These are phyloP conservation scores for Cyrtorhinus lividipennis DNA, from an alignment of 1,140 invertebrate genomes.

Conservation along the genomic window DNA sequence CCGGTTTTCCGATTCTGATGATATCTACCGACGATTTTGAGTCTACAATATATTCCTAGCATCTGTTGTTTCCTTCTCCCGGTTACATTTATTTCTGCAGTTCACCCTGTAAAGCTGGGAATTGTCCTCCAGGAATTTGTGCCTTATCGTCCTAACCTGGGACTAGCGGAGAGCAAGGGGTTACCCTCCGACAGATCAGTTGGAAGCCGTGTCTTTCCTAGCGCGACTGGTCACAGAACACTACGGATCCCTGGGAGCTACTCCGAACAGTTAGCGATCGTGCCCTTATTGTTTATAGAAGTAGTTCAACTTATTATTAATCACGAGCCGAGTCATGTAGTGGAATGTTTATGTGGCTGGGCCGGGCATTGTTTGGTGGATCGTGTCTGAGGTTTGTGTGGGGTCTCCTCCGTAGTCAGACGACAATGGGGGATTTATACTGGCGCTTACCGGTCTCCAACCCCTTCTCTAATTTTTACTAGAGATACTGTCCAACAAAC, in stretches of 20 bases:
- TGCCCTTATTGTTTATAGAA: slow-evolving; percentile 16
- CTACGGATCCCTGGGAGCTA: slow-evolving; percentile 4
- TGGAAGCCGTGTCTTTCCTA: not conserved
- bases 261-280: slow-evolving; percentile 10
- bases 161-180: too few relatives aligned
- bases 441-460: slow-evolving; percentile 7
- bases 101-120: too few relatives aligned
- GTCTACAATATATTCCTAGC: too few relatives aligned
- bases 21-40: too few relatives aligned
- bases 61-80: too few relatives aligned
- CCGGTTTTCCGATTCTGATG: too few relatives aligned
- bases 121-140: too few relatives aligned
- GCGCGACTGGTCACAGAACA: not conserved
- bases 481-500: too few relatives aligned
- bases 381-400: slow-evolving; percentile 8
- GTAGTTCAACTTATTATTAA: slow-evolving; percentile 17
- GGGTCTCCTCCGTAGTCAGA: not conserved
- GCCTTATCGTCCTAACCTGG: too few relatives aligned
- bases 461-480: slow-evolving; percentile 7
- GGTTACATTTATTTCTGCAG: too few relatives aligned
- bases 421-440: slow-evolving; percentile 8
- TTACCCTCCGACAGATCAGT: too few relatives aligned
- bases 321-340: slow-evolving; percentile 15
- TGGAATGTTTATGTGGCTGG: slow-evolving; percentile 14
- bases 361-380: slow-evolving; percentile 10